Percentiles rank a stretch among this genome's conserved stretches.
Conservation (phyloP, 2,888 invertebrate species). For the Conus canariensis region DNA sequence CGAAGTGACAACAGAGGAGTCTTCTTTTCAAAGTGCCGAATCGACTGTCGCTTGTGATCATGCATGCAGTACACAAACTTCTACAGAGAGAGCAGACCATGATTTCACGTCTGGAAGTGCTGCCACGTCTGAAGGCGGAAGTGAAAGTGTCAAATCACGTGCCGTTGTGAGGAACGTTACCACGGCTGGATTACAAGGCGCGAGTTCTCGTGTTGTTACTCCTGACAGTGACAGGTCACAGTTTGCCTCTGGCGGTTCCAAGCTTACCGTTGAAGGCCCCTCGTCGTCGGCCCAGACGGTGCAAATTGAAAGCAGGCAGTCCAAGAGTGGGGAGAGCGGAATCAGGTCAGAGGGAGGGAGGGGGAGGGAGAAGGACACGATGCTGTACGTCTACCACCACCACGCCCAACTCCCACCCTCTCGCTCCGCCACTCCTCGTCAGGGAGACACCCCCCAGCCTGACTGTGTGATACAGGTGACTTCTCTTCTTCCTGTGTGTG, state of each 20-base stretch:
- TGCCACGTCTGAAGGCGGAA: too few species aligned
- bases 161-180: too few species aligned
- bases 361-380: neutral
- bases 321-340: neutral
- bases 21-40: neutral
- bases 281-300: neutral
- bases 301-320: neutral
- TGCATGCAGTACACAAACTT: too few species aligned
- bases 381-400: conserved; percentile 15
- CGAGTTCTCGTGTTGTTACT: too few species aligned
- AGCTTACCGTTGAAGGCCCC: neutral
- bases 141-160: too few species aligned
- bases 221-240: neutral
- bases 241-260: neutral
- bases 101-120: too few species aligned
- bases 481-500: neutral
- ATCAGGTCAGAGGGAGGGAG: neutral
- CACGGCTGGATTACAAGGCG: too few species aligned
- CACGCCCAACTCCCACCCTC: neutral
- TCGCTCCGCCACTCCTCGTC: too few species aligned
- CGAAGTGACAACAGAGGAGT: neutral
- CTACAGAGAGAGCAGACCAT: neutral
- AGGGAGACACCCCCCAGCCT: neutral
- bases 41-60: neutral
- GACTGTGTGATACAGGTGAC: conserved; percentile 15